Evolutionary conservation across 1,140 invertebrate genomes (phyloP).

Genomic region (Anoplophora glabripennis): DNA sequence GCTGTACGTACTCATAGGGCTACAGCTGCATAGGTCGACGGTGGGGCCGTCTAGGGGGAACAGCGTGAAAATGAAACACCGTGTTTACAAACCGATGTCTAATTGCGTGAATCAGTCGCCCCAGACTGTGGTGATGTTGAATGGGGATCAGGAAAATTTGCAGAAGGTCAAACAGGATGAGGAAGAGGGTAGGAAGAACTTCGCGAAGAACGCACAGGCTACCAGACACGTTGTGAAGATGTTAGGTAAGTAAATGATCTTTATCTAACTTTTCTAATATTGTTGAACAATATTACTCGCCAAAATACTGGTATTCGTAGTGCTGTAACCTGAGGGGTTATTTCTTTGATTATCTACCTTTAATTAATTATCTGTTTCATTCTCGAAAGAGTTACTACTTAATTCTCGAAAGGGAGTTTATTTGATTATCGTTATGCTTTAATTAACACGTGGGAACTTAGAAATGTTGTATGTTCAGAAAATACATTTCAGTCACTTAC

Average conservation of each 20-base stretch:
- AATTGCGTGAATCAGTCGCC: conserved; percentile 10
- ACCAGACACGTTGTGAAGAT: conserved; percentile 62
- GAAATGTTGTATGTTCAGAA: too few species aligned
- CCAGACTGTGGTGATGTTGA: conserved; percentile 24
- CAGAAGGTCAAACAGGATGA: conserved; percentile 14
- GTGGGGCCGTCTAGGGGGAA: conserved; percentile 34
- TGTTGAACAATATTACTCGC: too few species aligned
- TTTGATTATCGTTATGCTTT: too few species aligned
- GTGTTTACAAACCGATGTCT: conserved; percentile 20
- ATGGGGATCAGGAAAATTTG: conserved; percentile 20
- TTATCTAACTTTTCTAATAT: too few species aligned
- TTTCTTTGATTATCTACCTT: too few species aligned
- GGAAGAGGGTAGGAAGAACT: conserved; percentile 49
- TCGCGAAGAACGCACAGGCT: conserved; percentile 51
- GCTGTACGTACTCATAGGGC: conserved; percentile 68
- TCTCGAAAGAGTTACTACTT: too few species aligned
- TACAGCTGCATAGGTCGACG: conserved; percentile 59
- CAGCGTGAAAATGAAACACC: conserved; percentile 37
- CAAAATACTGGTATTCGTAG: too few species aligned
- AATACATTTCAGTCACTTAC: too few species aligned
- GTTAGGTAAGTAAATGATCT: conserved; percentile 56
- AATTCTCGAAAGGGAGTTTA: too few species aligned
- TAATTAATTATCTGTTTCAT: too few species aligned
- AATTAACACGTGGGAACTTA: too few species aligned
- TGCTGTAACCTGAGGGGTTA: too few species aligned